Conservation (phyloP, 2,797 vertebrate species). For the Diceros bicornis region DNA sequence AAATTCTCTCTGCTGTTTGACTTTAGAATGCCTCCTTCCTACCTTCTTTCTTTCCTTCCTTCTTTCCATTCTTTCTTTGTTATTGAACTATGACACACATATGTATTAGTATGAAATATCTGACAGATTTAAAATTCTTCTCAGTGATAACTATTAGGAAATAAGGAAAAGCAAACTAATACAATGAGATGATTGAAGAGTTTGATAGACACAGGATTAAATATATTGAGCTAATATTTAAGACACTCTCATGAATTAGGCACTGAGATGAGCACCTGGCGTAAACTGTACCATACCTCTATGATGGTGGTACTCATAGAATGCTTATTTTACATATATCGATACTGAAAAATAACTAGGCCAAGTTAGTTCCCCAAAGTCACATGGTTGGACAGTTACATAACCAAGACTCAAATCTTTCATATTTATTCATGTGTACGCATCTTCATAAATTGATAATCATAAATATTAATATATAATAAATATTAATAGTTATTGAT, state of each 20-base stretch:
- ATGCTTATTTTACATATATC: not conserved
- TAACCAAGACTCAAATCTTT: not conserved
- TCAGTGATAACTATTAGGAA: not conserved
- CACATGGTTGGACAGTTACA: not conserved
- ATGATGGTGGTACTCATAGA: not conserved
- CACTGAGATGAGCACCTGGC: not conserved
- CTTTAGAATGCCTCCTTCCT: not conserved
- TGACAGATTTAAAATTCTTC: not conserved
- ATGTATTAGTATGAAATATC: not conserved
- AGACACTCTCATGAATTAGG: not conserved
- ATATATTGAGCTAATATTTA: not conserved
- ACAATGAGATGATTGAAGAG: not conserved
- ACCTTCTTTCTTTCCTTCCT: not conserved
- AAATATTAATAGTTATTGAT: not conserved
- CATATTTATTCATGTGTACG: not conserved
- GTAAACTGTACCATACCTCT: not conserved
- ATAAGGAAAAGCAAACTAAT: not conserved
- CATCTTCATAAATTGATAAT: not conserved
- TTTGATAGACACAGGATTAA: not conserved
- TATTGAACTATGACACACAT: not conserved
- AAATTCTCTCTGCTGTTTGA: not conserved
- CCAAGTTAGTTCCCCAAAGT: not conserved
- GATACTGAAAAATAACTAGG: not conserved
- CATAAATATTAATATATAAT: not conserved
- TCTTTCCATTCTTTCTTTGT: not conserved